Base-by-base conservation (phyloP, 2,113 vertebrate species). In the Boleophthalmus pectinirostris region DNA sequence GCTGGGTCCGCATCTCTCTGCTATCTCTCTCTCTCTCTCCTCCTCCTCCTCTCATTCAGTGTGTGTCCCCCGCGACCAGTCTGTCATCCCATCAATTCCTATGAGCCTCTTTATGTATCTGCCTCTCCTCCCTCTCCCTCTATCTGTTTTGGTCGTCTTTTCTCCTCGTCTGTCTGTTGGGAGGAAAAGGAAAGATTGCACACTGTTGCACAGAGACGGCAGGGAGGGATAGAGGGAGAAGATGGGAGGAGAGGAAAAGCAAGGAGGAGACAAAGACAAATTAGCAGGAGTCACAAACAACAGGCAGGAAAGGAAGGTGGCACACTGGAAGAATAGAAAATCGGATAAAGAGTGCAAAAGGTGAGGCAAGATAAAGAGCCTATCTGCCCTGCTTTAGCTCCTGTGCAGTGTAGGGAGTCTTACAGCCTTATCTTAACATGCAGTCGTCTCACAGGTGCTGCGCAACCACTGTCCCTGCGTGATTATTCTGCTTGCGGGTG, bases 71-170 rank as follows among this genome's bases (percentile, higher is more conserved):
- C 54, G 56, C 77, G 71, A 74, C 77, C 76, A 76, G 70, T 61
- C 82, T 87, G 86, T 88, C 89, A 82, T 83, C 79, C 83, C 81
- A 84, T 88, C 87, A 88, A 88, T 85, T 84, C 82, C 84, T 82
- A 76, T 69, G 78, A 74, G 82, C 72, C 83, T 84, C 79, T 83
- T 87, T 82, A 87, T 76, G 74, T 73, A 63, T 90, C 81, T 88
- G 74, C 71, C 80, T 75, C 81, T 80, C 75, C 69, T 64, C 74
- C 74, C 65, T 24, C 56, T 49, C 71, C 70, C 66, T 78, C 38
- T 66, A 18, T 83, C 83, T 60, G 47, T 88, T 47, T 80, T 82
- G 69, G 82, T 70, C 78, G 61, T 75, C 86, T 77, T 65, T 65
- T 86, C 73, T 83, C 74, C 78, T 76, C 81, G 84, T 85, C 81